Evolutionary conservation across 37 sponge, comb jelly and placozoan species (phyloP), one percentile per base, ranked within the genome.

Genomic region (Crambe crambe): DNA sequence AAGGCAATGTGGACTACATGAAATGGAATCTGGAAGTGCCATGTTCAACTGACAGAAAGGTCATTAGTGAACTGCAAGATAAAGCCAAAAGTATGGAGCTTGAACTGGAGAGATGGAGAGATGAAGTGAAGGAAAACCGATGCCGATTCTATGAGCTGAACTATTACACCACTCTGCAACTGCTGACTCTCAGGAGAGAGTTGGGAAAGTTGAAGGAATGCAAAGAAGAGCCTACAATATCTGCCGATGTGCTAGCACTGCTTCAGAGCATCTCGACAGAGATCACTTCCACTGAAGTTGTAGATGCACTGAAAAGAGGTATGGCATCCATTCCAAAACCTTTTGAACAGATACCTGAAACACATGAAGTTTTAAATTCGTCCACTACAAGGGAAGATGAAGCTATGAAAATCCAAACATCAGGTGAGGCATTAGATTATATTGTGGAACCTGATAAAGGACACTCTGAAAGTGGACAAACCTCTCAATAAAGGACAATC

Each of bases 111-210:
- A 66, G 74, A 0, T 83, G 84, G 84, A 79, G 75, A 40, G 32
- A 58, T 21, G 32, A 39, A 22, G 39, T 91, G 9, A 39, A 73
- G 0, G 3, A 70, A 0, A 20, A 31, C 1, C 84, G 87, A 17
- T 34, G 42, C 17, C 0, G 84, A 43, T 87, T 42, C 38, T 87
- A 91, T 70, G 67, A 83, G 10, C 41, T 91, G 27, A 91, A 91
- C 72, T 83, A 91, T 66, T 91, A 70, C 66, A 91, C 92, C 0
- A 81, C 88, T 27, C 70, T 63, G 6, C 92, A 91, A 76, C 65
- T 91, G 30, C 79, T 87, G 2, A 56, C 72, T 15, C 70, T 91
- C 3, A 42, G 84, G 30, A 73, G 43, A 25, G 86, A 82, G 32
- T 80, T 91, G 26, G 78, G 83, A 12, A 54, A 1, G 5, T 3